phyloP scores from a whole-genome alignment of 2,888 invertebrate species.

The Drosophila colorata region DNA sequence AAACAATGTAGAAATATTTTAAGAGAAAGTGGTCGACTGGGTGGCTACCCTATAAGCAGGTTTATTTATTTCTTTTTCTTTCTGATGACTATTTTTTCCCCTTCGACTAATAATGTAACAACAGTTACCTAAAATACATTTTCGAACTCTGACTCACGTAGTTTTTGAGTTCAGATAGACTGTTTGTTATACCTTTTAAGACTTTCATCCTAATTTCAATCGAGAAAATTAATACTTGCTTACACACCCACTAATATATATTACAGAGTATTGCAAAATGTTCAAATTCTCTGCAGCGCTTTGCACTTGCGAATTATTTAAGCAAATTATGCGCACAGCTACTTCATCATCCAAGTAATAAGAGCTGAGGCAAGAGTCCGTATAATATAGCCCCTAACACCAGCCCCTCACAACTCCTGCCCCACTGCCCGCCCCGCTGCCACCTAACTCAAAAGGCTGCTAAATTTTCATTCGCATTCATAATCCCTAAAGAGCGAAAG shows the following conservation, averaged over 20 bases:
- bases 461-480: conserved; percentile 71
- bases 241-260: background rate
- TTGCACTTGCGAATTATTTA: conserved; percentile 70
- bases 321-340: conserved; percentile 67
- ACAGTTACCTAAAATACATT: too few species aligned
- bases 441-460: conserved; percentile 26
- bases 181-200: background rate
- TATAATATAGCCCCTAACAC: conserved; percentile 13
- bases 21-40: background rate
- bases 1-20: background rate
- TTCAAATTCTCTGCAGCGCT: conserved; percentile 28
- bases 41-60: background rate
- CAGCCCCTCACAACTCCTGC: background rate
- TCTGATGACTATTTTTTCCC: too few species aligned
- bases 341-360: conserved; percentile 51
- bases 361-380: conserved; percentile 12
- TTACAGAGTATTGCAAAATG: background rate
- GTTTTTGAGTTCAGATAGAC: too few species aligned
- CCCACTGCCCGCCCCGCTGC: background rate
- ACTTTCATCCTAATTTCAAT: background rate
- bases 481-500: conserved; percentile 67
- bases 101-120: too few species aligned
- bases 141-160: too few species aligned
- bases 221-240: background rate
- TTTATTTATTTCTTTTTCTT: too few species aligned